Percentiles rank a stretch among this genome's conserved stretches.
Evolutionary conservation across 1,140 invertebrate genomes (phyloP).

Genomic region (Batillaria attramentaria): DNA sequence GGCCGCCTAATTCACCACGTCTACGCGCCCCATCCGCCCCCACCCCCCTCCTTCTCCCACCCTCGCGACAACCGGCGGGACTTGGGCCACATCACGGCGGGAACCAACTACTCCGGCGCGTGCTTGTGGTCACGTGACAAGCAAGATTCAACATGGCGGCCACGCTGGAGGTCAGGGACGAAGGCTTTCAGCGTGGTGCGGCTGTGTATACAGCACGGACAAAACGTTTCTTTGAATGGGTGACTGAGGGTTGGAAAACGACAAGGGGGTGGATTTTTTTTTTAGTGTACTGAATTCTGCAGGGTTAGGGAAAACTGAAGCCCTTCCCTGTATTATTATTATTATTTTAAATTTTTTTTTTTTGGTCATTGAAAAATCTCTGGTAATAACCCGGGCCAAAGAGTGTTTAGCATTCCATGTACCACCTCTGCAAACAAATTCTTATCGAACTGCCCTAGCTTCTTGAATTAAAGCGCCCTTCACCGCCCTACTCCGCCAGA

Average conservation of each 20-base stretch:
- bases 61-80: neutral
- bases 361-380: neutral
- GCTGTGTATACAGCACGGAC: no score
- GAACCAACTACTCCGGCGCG: no score
- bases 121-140: neutral
- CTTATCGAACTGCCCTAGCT: no score
- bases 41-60: slow-evolving; percentile 27
- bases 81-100: no score
- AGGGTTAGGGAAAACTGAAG: no score
- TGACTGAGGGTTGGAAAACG: slow-evolving; percentile 1
- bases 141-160: neutral
- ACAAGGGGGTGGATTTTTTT: slow-evolving; percentile 15
- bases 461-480: no score
- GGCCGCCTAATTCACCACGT: slow-evolving; percentile 23
- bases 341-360: no score
- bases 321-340: no score
- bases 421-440: slow-evolving; percentile 26
- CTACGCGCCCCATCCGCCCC: slow-evolving; percentile 1
- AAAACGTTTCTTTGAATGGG: neutral
- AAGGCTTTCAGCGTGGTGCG: slow-evolving; percentile 1
- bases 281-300: no score
- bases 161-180: slow-evolving; percentile 22
- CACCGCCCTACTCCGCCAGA: no score
- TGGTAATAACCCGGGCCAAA: slow-evolving; percentile 33
- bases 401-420: slow-evolving; percentile 39